Evolutionary conservation across 2,113 vertebrate species (phyloP), one percentile per base, ranked within the genome.

Genomic region (Tetrao urogallus): DNA sequence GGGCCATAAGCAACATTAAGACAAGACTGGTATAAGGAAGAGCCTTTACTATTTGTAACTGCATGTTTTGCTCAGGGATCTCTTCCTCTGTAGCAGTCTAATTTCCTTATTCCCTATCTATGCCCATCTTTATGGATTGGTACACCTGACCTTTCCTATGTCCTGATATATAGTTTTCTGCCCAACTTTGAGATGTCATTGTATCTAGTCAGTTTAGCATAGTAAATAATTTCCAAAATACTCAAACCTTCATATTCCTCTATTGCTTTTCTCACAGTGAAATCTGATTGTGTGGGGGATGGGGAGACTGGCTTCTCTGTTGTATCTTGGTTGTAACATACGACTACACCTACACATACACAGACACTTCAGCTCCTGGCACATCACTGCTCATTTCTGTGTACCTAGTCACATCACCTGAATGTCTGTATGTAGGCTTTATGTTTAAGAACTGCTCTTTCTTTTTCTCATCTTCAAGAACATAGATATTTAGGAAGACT

Each of bases 111-210:
- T 75, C 61, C 11, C 11, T n/a, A 42, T n/a, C 19, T 40, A 22
- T 21, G 20, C 5, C 3, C 43, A 7, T 8, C 5, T 66, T 28
- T 43, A 5, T 32, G 40, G 20, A 19, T 25, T 24, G 0, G 2
- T 58, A 27, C 12, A 42, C 24, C 11, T 10, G 4, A 18, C 8
- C 50, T 48, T 83, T 90, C 10, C 5, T 66, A 1, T 38, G 38
- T 57, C 20, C 54, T 63, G 27, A 43, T n/a, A n/a, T 2, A 6
- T 17, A 40, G 12, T 67, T 36, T 81, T 54, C 40, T 82, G 19
- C 21, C 11, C 21, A 13, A 3, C 30, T 30, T 36, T 47, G n/a
- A 32, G 40, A 5, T 36, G 16, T 24, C 47, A 71, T 42, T 76
- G 9, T 65, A 74, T 45, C 10, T 56, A 38, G 13, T 43, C 34